Conservation (phyloP, 1,140 invertebrate species). For the Euschistus heros region DNA sequence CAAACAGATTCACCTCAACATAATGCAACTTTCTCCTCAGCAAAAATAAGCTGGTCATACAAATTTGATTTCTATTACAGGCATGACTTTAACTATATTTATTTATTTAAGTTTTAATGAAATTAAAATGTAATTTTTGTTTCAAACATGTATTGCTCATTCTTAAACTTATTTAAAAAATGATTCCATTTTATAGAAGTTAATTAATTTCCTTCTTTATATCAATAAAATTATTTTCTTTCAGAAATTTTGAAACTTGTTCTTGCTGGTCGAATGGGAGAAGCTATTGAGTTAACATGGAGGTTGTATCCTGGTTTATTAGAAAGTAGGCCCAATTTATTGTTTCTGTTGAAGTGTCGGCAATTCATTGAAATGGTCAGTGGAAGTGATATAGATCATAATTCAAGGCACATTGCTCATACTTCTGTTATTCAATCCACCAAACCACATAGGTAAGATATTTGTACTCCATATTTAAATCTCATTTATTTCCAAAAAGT, state of each 20-base stretch:
- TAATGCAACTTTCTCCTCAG: no score
- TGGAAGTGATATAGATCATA: conserved; percentile 54
- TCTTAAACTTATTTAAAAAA: not conserved
- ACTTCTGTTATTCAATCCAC: conserved; percentile 65
- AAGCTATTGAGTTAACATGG: conserved; percentile 84
- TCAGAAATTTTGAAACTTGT: conserved; percentile 88
- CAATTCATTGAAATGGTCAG: conserved; percentile 96
- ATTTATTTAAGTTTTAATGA: no score
- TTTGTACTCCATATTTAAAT: not conserved
- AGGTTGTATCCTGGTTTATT: conserved; percentile 82
- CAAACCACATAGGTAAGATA: conserved; percentile 41
- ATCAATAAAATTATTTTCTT: conserved; percentile 29
- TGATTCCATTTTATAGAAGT: not conserved
- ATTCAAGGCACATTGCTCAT: conserved; percentile 35
- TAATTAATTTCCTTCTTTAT: not conserved
- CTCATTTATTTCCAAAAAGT: not conserved
- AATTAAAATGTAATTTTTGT: no score
- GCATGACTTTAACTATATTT: no score
- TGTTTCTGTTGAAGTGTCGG: conserved; percentile 90
- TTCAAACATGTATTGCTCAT: no score
- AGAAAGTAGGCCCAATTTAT: conserved; percentile 77
- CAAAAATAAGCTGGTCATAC: no score
- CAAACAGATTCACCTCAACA: no score
- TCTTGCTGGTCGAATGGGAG: conserved; percentile 80
- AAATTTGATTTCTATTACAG: no score